Base-by-base conservation (phyloP, 2,888 invertebrate species). In the Hypercompe scribonia region DNA sequence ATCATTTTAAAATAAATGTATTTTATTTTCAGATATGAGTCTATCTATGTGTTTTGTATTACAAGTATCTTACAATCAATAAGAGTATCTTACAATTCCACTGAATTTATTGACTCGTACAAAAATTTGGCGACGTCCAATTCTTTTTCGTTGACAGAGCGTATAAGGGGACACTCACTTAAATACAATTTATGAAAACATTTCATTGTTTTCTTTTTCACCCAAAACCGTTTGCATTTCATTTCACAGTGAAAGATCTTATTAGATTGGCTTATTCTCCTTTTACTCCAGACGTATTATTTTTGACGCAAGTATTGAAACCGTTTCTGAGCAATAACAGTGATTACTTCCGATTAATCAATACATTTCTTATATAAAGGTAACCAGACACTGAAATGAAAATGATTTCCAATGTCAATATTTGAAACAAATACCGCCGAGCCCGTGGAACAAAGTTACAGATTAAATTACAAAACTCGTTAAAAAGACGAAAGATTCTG, bases 141-240 rank as follows among this genome's bases (percentile, higher is more conserved):
- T 68, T 68, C 50, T 50, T 54, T 18, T 24, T n/a, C 67, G 50
- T 54, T 18, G 50, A 28, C 50, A 33, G 50, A 50, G 15, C n/a
- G 34, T 18, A 24, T 13, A n/a, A 33, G 24, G 33, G 34, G 50
- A n/a, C n/a, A n/a, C 67, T 33, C 50, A n/a, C 50, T n/a, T 68
- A 54, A 34, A 54, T 34, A 50, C 67, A 68, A 68, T 54, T 68
- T 34, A 68, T 68, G 34, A n/a, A 68, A 34, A 50, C 50, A 58
- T 3, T 58, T 58, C 4, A 5, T 54, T 58, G 28, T 58, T 58
- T 58, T 13, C 11, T 13, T 58, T 58, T 10, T 24, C 5, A 54
- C 58, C 28, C 28, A 28, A 58, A 68, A 50, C 67, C 33, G 50
- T 67, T 67, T 24, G 50, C 50, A 46, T 34, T 67, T 39, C 50